Evolutionary conservation across 2,113 vertebrate genomes (phyloP).

Genomic region (Onychorhynchus coronatus): DNA sequence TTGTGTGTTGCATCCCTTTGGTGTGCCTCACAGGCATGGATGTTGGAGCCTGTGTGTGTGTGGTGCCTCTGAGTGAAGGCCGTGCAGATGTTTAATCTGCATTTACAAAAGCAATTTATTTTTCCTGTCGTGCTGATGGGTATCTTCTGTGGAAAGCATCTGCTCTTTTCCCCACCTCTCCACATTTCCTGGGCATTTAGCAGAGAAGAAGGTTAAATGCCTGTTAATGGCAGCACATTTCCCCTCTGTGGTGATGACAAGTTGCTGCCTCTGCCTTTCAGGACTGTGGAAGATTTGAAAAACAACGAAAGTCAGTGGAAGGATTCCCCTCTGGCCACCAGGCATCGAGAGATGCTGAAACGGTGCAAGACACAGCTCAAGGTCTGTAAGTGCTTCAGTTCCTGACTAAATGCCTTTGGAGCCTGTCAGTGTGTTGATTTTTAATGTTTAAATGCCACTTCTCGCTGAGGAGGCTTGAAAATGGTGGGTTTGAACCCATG

Average conservation of each 20-base stretch:
- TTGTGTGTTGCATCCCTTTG: background rate
- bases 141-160: background rate
- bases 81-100: background rate
- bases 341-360: conserved; percentile 97
- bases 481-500: background rate
- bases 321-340: conserved; percentile 89
- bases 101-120: background rate
- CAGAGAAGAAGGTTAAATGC: background rate
- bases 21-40: background rate
- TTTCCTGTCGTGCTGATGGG: background rate
- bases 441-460: background rate
- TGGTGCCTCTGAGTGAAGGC: background rate
- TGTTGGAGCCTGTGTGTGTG: background rate
- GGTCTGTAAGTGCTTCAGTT: conserved; percentile 74
- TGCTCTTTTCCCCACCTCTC: background rate
- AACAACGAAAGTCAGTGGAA: conserved; percentile 98
- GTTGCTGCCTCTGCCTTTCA: conserved; percentile 48
- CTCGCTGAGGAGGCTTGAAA: background rate
- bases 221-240: background rate
- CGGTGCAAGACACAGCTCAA: conserved; percentile 98
- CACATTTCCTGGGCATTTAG: background rate
- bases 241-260: background rate
- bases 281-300: conserved; percentile 97
- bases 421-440: background rate
- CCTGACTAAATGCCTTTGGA: background rate